These are phyloP conservation scores for Austrofundulus limnaeus DNA, from an alignment of 2,113 vertebrate genomes.

Conservation along the genomic window DNA sequence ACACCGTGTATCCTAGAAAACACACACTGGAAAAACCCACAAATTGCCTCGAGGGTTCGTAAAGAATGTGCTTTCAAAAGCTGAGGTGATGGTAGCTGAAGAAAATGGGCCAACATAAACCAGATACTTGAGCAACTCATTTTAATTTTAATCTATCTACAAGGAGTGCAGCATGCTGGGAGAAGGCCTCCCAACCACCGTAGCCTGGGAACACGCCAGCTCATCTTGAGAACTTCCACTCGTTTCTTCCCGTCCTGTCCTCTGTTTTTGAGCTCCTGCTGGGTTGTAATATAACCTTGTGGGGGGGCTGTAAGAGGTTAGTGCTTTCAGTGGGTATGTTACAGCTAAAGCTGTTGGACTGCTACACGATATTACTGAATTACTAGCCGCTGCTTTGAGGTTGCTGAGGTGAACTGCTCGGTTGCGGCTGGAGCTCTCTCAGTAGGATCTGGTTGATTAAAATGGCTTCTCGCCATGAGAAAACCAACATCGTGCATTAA, in stretches of 20 bases:
- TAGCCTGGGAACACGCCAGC: constrained; percentile 75
- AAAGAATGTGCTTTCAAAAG: constrained; percentile 11
- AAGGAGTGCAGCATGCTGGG: constrained; percentile 72
- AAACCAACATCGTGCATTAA: constrained; percentile 71
- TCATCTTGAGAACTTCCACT: constrained; percentile 70
- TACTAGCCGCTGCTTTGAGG: constrained; percentile 74
- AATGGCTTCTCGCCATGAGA: constrained; percentile 68
- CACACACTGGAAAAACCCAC: constrained; percentile 14
- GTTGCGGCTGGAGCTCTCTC: constrained; percentile 56
- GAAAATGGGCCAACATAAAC: constrained; percentile 40
- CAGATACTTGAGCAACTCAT: constrained; percentile 55
- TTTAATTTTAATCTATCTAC: constrained; percentile 77
- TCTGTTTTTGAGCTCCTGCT: constrained; percentile 66
- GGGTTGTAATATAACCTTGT: constrained; percentile 79
- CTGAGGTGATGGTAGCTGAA: constrained; percentile 19
- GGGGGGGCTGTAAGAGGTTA: constrained; percentile 68
- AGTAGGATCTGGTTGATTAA: constrained; percentile 76
- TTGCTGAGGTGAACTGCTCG: constrained; percentile 80
- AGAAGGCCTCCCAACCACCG: constrained; percentile 61
- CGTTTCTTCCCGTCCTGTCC: constrained; percentile 54
- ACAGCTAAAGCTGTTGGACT: constrained; percentile 60
- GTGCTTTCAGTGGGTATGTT: constrained; percentile 68
- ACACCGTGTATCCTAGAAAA: constrained; percentile 26
- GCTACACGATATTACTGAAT: constrained; percentile 76
- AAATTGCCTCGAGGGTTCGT: constrained; percentile 19